phyloP scores from a whole-genome alignment of 2,113 vertebrate genomes.

The Oryzias curvinotus region DNA sequence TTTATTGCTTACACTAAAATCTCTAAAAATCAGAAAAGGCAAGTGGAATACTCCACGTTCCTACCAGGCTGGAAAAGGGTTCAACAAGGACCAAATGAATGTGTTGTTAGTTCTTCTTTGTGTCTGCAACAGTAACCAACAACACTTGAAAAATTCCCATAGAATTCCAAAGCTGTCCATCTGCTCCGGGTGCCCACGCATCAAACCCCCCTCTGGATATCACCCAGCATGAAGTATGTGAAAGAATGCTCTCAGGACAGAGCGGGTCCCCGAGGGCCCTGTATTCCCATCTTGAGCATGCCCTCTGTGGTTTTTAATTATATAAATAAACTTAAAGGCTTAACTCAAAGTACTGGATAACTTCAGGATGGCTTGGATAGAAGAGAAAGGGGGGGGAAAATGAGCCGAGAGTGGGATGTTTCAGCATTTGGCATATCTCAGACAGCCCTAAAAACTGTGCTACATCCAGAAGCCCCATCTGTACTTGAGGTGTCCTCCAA shows the following conservation, averaged over 20 bases:
- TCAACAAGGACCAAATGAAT: neutral
- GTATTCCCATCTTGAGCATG: constrained; percentile 46
- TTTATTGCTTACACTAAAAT: too few species aligned
- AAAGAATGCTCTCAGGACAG: constrained; percentile 68
- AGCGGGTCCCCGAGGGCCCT: constrained; percentile 51
- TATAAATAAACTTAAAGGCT: constrained; percentile 31
- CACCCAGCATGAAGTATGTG: constrained; percentile 68
- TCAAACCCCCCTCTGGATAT: constrained; percentile 54
- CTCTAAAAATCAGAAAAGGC: too few species aligned
- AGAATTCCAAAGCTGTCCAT: constrained; percentile 50
- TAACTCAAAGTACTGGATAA: neutral
- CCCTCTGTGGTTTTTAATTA: constrained; percentile 17
- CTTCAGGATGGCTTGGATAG: constrained; percentile 11
- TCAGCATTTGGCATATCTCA: constrained; percentile 38
- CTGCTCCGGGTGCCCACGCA: constrained; percentile 35
- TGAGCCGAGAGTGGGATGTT: constrained; percentile 35
- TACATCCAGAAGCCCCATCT: constrained; percentile 47
- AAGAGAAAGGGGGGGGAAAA: constrained; percentile 5
- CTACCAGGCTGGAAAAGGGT: neutral
- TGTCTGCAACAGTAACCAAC: constrained; percentile 30
- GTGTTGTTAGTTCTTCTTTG: too few species aligned
- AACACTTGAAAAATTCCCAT: constrained; percentile 61
- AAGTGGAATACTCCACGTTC: neutral
- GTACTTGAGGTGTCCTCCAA: constrained; percentile 46
- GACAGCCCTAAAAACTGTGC: constrained; percentile 50